phyloP scores from a whole-genome alignment of 2,888 invertebrate genomes.

The Euplexia lucipara region DNA sequence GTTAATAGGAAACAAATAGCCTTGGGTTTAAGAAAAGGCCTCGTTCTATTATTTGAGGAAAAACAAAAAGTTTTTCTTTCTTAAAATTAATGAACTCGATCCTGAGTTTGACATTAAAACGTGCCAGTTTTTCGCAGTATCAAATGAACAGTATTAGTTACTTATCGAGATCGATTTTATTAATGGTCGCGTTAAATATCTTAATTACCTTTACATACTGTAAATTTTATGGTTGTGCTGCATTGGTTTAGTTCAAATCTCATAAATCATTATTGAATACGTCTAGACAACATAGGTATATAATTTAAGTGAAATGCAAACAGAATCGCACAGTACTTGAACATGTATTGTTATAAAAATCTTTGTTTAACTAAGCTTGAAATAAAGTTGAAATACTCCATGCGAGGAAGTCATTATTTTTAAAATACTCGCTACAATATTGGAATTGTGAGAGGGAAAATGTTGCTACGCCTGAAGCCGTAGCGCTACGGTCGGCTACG shows the following conservation, averaged over 20 bases:
- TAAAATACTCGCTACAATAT: slow-evolving; percentile 50
- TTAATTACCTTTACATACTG: slow-evolving; percentile 19
- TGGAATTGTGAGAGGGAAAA: slow-evolving; percentile 47
- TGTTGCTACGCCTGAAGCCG: slow-evolving; percentile 44
- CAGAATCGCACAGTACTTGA: slow-evolving; percentile 13
- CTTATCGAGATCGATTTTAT: slow-evolving; percentile 25
- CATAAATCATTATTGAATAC: slow-evolving; percentile 43
- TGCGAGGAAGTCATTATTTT: slow-evolving; percentile 65
- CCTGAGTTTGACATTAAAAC: slow-evolving; percentile 69
- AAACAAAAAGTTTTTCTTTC: slow-evolving; percentile 67
- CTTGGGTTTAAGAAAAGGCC: slow-evolving; percentile 57
- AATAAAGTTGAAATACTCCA: slow-evolving; percentile 44
- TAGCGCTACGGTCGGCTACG: slow-evolving; percentile 34
- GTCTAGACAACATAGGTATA: slow-evolving; percentile 54
- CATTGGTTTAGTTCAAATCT: slow-evolving; percentile 9
- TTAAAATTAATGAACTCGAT: slow-evolving; percentile 70
- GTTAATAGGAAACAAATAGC: slow-evolving; percentile 54
- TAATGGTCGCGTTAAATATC: slow-evolving; percentile 20
- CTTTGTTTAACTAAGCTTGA: slow-evolving; percentile 31
- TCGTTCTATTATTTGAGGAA: slow-evolving; percentile 67
- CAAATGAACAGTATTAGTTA: slow-evolving; percentile 56
- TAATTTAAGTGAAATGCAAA: slow-evolving; percentile 12
- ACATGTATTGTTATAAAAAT: slow-evolving; percentile 23
- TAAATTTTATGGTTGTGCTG: neutral
- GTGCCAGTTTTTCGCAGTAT: slow-evolving; percentile 47